A percentile compares a stretch with the other conserved stretches of the same genome.
phyloP scores from a whole-genome alignment of 1,140 invertebrate species.

The Papilio helenus region DNA sequence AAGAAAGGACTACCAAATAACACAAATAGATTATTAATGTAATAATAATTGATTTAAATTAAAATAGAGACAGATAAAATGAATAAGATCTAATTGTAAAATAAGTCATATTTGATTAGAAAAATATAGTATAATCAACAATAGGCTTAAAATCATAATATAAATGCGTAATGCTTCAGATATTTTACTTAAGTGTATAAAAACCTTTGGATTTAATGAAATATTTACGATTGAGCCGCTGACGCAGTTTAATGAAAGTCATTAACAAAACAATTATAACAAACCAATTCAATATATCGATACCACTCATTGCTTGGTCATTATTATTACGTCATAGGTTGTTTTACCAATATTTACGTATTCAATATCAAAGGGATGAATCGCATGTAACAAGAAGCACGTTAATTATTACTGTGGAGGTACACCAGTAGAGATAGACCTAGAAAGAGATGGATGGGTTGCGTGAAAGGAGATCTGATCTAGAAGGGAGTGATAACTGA shows the following conservation, averaged over 20 bases:
- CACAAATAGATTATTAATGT: too few relatives aligned
- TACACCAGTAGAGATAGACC: too few relatives aligned
- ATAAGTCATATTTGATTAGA: too few relatives aligned
- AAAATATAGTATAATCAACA: neutral
- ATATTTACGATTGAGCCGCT: neutral
- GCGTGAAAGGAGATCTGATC: too few relatives aligned
- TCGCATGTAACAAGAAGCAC: too few relatives aligned
- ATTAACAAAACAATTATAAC: neutral
- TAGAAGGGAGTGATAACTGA: too few relatives aligned
- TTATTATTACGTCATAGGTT: constrained; percentile 1
- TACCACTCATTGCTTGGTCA: neutral
- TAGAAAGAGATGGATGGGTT: too few relatives aligned
- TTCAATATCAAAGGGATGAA: neutral
- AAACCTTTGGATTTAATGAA: neutral
- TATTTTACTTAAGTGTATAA: neutral
- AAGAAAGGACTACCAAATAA: too few relatives aligned
- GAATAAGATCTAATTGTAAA: too few relatives aligned
- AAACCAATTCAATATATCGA: neutral
- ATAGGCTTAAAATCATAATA: neutral
- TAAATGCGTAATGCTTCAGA: neutral
- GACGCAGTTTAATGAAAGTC: neutral
- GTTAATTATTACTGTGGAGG: too few relatives aligned
- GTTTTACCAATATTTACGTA: neutral
- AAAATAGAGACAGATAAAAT: too few relatives aligned
- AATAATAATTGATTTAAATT: too few relatives aligned